Evolutionary conservation across 2,888 invertebrate genomes (phyloP).

Genomic region (Diplolepis rosae): DNA sequence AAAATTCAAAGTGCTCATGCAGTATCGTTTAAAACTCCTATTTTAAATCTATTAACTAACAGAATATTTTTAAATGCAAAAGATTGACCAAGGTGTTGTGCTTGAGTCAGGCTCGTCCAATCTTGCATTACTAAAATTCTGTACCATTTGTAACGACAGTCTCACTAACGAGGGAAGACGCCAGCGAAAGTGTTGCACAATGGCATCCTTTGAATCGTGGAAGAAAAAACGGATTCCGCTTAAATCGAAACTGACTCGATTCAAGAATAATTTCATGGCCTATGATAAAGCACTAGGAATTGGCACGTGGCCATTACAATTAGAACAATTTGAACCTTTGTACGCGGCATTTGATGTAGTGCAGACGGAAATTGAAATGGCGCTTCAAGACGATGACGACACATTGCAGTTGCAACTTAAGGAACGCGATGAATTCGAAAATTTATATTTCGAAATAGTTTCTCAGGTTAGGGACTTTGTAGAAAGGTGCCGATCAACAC

Average conservation of each 20-base stretch:
- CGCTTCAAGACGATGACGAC: not conserved
- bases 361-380: not conserved
- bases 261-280: not conserved
- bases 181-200: too few species aligned
- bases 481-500: not conserved
- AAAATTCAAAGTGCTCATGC: too few species aligned
- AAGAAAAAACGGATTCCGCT: not conserved
- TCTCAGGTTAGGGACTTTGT: not conserved
- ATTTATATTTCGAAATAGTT: not conserved
- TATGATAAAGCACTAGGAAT: not conserved
- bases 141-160: too few species aligned
- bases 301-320: not conserved
- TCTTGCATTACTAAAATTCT: too few species aligned
- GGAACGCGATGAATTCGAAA: not conserved
- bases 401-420: not conserved
- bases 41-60: too few species aligned
- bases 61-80: too few species aligned
- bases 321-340: not conserved
- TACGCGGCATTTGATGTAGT: not conserved
- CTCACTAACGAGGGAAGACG: too few species aligned
- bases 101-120: too few species aligned
- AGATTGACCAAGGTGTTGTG: too few species aligned
- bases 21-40: too few species aligned
- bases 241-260: not conserved
- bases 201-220: too few species aligned